These are phyloP conservation scores for Pseudochirops cupreus DNA, from an alignment of 2,797 vertebrate genomes.

Conservation along the genomic window DNA sequence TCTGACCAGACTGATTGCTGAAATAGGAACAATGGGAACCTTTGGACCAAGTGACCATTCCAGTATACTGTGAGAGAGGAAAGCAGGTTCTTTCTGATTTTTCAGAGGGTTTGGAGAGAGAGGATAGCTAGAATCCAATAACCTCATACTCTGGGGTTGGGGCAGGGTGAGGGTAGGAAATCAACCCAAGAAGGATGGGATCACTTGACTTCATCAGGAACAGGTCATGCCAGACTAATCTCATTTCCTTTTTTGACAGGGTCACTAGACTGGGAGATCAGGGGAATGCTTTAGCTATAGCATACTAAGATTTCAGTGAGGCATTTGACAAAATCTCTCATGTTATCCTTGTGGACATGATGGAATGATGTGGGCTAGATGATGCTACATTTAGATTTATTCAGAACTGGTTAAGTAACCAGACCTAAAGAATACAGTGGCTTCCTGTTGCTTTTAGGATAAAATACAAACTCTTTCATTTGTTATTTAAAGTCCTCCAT, in stretches of 20 bases:
- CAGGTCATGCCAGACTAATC: slow-evolving; percentile 3
- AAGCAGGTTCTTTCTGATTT: neutral
- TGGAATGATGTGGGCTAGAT: neutral
- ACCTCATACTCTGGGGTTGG: neutral
- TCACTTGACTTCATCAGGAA: neutral
- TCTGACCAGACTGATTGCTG: neutral
- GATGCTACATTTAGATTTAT: neutral
- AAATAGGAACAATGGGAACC: neutral
- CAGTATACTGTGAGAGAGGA: neutral
- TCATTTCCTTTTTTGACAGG: neutral
- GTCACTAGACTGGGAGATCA: neutral
- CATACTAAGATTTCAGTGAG: neutral
- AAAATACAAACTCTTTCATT: neutral
- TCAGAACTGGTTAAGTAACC: neutral
- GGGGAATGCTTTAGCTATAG: neutral
- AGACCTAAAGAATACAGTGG: neutral
- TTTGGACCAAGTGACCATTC: neutral
- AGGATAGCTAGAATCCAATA: neutral
- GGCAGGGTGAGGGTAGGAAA: neutral
- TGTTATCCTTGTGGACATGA: neutral
- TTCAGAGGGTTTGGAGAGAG: neutral
- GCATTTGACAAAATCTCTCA: neutral
- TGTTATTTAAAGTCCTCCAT: neutral
- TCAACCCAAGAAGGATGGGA: neutral
- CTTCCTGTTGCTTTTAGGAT: neutral